Percentiles rank a stretch among this genome's conserved stretches.
phyloP scores from a whole-genome alignment of 2,888 invertebrate genomes.

The Watsonalla binaria region DNA sequence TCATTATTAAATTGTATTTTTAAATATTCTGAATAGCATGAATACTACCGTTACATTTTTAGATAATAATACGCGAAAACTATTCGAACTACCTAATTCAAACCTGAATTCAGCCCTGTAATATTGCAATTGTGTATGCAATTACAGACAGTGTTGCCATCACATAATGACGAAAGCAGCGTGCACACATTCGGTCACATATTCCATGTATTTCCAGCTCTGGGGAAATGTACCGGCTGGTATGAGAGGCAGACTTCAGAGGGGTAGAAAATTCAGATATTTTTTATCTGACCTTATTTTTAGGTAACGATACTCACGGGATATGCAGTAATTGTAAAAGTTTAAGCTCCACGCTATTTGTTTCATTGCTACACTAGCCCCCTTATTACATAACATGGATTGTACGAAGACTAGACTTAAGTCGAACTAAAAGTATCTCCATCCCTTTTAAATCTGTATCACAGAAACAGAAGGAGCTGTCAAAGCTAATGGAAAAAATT shows the following conservation, averaged over 20 bases:
- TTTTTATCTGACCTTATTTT: neutral
- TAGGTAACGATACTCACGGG: too few species aligned
- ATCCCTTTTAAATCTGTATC: too few species aligned
- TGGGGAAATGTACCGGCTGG: neutral
- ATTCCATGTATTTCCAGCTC: neutral
- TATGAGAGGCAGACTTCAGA: neutral
- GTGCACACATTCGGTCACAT: neutral
- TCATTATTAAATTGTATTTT: too few species aligned
- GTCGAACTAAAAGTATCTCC: too few species aligned
- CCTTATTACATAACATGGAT: too few species aligned
- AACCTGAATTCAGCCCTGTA: slow-evolving; percentile 4
- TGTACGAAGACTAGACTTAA: too few species aligned
- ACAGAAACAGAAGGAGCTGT: too few species aligned
- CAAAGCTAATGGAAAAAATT: too few species aligned
- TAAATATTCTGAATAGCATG: neutral
- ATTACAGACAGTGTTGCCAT: slow-evolving; percentile 15
- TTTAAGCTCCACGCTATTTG: too few species aligned
- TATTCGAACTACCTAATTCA: slow-evolving; percentile 7
- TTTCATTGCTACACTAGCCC: too few species aligned
- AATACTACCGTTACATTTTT: neutral
- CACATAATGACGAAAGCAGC: slow-evolving; percentile 5
- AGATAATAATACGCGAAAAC: neutral
- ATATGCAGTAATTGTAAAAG: too few species aligned
- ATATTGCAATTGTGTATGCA: slow-evolving; percentile 5
- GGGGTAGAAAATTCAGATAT: neutral